Conservation (phyloP, 2,113 vertebrate species). For the Tenebrosternarchus preto region DNA sequence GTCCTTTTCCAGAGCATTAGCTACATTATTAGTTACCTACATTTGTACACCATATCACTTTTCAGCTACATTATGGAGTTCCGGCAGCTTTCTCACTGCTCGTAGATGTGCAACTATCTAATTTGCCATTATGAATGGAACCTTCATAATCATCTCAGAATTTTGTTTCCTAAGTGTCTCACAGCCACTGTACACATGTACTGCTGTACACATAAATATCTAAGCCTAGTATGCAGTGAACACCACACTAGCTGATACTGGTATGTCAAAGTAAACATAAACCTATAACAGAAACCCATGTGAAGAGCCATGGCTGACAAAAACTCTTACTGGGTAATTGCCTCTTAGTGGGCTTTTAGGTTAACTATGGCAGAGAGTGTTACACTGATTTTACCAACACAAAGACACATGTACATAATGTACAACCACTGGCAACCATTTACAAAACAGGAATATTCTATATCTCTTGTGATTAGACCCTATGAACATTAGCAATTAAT, state of each 20-base stretch:
- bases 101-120: conserved; percentile 8
- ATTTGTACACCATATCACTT: too few relatives aligned
- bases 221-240: too few relatives aligned
- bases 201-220: too few relatives aligned
- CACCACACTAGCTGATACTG: too few relatives aligned
- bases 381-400: neutral
- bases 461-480: neutral
- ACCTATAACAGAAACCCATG: too few relatives aligned
- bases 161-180: neutral
- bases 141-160: neutral
- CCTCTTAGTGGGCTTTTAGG: too few relatives aligned
- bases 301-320: too few relatives aligned
- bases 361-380: neutral
- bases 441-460: neutral
- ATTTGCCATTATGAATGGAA: neutral
- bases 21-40: too few relatives aligned
- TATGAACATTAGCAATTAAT: neutral
- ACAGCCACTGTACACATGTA: neutral
- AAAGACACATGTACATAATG: too few relatives aligned
- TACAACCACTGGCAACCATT: neutral
- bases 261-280: too few relatives aligned
- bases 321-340: too few relatives aligned
- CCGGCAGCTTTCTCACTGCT: neutral
- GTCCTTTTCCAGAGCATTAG: neutral
- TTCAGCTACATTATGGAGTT: neutral